A percentile compares a stretch with the other conserved stretches of the same genome.
phyloP scores from a whole-genome alignment of 1,140 invertebrate species.

The Cotesia chilonis region DNA sequence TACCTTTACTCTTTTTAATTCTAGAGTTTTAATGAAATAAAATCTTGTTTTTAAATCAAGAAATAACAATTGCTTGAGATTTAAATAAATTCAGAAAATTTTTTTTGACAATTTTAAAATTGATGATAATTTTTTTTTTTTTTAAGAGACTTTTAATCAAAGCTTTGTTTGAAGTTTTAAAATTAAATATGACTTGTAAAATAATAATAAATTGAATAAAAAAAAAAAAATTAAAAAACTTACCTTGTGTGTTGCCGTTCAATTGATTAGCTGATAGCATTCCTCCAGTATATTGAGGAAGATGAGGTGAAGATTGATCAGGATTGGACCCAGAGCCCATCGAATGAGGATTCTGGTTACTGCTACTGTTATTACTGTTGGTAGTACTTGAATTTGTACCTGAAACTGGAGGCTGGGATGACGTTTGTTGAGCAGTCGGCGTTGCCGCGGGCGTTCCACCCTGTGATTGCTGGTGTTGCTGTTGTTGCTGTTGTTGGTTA shows the following conservation, averaged over 20 bases:
- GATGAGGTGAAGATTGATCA: constrained; percentile 66
- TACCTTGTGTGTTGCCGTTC: constrained; percentile 63
- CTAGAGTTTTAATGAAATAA: background rate
- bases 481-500: constrained; percentile 49
- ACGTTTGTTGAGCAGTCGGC: constrained; percentile 29
- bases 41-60: too few relatives aligned
- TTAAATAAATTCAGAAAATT: background rate
- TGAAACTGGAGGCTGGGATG: constrained; percentile 38
- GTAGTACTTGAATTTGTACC: constrained; percentile 50
- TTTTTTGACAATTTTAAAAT: too few relatives aligned
- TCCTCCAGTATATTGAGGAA: constrained; percentile 61
- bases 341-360: constrained; percentile 41
- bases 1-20: background rate
- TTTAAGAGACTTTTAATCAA: too few relatives aligned
- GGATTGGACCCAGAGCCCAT: constrained; percentile 56
- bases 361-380: constrained; percentile 50
- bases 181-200: too few relatives aligned
- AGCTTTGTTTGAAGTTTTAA: too few relatives aligned
- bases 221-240: constrained; percentile 24
- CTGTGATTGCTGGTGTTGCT: constrained; percentile 44
- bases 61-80: too few relatives aligned
- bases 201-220: background rate
- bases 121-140: too few relatives aligned
- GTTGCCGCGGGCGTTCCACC: constrained; percentile 42
- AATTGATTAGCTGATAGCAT: constrained; percentile 52